Evolutionary conservation across 2,888 invertebrate species (phyloP), one percentile per base, ranked within the genome.

Genomic region (Linyphia triangularis): DNA sequence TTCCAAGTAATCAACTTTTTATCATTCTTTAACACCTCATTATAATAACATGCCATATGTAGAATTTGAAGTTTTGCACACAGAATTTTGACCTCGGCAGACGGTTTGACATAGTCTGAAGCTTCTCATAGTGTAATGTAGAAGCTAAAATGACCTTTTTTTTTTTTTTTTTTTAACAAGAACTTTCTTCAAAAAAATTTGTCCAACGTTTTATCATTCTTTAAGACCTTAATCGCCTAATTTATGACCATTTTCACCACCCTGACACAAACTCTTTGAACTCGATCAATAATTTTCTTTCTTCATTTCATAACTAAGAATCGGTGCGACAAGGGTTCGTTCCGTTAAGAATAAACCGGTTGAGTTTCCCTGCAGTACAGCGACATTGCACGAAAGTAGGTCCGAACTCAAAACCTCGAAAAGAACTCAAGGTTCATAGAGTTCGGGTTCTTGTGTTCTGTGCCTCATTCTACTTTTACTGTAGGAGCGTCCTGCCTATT

Each of bases 391-490:
- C 16, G 40, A 40, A 37, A 84, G 43, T 84, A 73, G 84, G 84
- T 84, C 84, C 75, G 67, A 69, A 13, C 13, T 3, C 51, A n/a
- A 51, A 28, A 65, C 67, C 72, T 63, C 85, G 59, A 75, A 77
- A 30, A 51, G 57, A 73, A 19, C 43, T 9, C 63, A 75, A 85
- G 78, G 86, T 86, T 86, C 86, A 86, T 86, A 81, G 86, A 86
- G 86, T 86, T 86, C 86, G 81, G 67, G 75, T 19, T 37, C 61
- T 57, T 26, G 84, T 78, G 85, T 85, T 70, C 86, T 65, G 72
- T 22, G 75, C 65, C 81, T 24, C 72, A 81, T 86, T 86, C 86
- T 75, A 86, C 73, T 85, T 85, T 79, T 51, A 72, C 69, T 5
- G 19, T 43, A 57, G 79, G 69, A 82, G 70, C 40, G 30, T 51